phyloP scores from a whole-genome alignment of 2,113 vertebrate species.

The Delphinus delphis region DNA sequence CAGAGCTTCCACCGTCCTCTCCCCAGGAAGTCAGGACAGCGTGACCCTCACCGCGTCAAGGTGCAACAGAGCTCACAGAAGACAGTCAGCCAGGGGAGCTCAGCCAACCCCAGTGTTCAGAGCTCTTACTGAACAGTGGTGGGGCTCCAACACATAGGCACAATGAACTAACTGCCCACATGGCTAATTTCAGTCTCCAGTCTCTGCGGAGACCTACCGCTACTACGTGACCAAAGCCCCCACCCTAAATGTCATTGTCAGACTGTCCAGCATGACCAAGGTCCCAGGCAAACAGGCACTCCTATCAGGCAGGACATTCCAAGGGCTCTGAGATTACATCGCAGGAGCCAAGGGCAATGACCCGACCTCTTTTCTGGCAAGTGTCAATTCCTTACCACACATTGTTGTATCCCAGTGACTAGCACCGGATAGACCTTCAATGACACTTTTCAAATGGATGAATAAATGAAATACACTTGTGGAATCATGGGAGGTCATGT shows the following conservation, averaged over 20 bases:
- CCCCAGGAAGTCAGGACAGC: not conserved
- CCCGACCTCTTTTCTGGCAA: not conserved
- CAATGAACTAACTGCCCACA: rapidly evolving
- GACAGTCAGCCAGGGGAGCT: not conserved
- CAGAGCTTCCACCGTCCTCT: rapidly evolving
- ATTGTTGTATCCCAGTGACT: rapidly evolving
- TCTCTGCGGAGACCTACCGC: rapidly evolving
- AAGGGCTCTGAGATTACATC: not conserved
- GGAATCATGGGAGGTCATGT: too few relatives aligned
- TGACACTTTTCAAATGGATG: not conserved
- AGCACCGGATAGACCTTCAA: not conserved
- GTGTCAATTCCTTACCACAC: rapidly evolving
- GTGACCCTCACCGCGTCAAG: too few relatives aligned
- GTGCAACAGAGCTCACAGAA: rapidly evolving
- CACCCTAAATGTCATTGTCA: not conserved
- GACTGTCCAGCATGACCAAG: not conserved
- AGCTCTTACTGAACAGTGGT: rapidly evolving
- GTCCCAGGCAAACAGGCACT: not conserved
- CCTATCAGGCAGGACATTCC: not conserved
- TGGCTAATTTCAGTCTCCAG: not conserved
- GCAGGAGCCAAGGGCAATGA: not conserved
- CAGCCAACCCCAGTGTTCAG: not conserved
- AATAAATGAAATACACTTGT: not conserved
- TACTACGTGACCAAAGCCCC: rapidly evolving
- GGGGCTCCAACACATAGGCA: rapidly evolving